These are phyloP conservation scores for Drosophila fuyamai DNA, from an alignment of 1,140 invertebrate genomes.

Conservation along the genomic window DNA sequence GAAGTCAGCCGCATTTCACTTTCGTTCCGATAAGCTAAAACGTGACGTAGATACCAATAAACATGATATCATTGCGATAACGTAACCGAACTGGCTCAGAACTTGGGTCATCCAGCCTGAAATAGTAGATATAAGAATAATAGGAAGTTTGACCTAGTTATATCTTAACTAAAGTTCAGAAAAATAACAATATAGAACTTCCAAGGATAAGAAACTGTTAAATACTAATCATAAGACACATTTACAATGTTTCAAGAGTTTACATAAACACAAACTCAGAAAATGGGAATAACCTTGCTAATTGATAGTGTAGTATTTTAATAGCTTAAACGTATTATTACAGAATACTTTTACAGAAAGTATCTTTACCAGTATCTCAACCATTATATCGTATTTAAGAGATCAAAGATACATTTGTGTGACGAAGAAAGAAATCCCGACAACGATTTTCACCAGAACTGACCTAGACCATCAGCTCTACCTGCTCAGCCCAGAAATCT, in stretches of 20 bases:
- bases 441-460: constrained; percentile 33
- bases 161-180: too few relatives aligned
- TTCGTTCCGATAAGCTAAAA: constrained; percentile 66
- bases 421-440: background rate
- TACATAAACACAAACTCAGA: too few relatives aligned
- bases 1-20: constrained; percentile 59
- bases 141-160: too few relatives aligned
- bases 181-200: too few relatives aligned
- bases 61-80: constrained; percentile 25
- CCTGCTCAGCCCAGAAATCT: constrained; percentile 13
- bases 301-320: too few relatives aligned
- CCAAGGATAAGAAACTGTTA: too few relatives aligned
- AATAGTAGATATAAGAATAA: background rate
- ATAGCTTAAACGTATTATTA: background rate
- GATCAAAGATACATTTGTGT: constrained; percentile 11
- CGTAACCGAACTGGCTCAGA: background rate
- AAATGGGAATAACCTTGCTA: too few relatives aligned
- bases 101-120: background rate
- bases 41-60: constrained; percentile 60
- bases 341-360: background rate
- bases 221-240: too few relatives aligned
- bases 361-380: constrained; percentile 5
- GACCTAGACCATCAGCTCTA: background rate
- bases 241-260: too few relatives aligned
- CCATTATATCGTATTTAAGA: constrained; percentile 5